phyloP scores from a whole-genome alignment of 2,888 invertebrate species.

The Pristionchus maxplancki region DNA sequence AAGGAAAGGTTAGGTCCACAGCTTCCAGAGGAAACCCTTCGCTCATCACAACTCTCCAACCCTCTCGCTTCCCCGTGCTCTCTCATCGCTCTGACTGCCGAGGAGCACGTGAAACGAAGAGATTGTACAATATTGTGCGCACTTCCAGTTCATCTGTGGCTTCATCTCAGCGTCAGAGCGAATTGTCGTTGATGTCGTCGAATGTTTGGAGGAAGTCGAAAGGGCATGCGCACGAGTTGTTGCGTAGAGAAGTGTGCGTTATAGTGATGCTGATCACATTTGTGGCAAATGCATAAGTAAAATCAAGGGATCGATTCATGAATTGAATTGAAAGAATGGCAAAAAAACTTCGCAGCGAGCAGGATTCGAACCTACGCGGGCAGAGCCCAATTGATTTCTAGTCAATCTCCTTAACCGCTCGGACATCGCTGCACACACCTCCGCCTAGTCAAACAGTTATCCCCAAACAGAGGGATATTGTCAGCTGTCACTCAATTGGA shows the following conservation, averaged over 20 bases:
- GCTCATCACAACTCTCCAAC: not conserved
- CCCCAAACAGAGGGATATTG: too few relatives aligned
- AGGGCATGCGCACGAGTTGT: too few relatives aligned
- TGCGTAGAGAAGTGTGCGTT: too few relatives aligned
- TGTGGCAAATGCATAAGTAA: too few relatives aligned
- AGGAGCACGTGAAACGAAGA: not conserved
- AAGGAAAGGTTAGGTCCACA: not conserved
- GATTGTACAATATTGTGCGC: not conserved
- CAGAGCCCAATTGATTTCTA: constrained; percentile 77
- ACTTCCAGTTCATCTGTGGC: not conserved
- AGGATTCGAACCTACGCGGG: constrained; percentile 77
- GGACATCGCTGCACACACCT: too few relatives aligned
- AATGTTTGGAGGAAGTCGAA: too few relatives aligned
- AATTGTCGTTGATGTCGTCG: not conserved
- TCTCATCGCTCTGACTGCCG: too few relatives aligned
- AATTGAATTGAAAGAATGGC: too few relatives aligned
- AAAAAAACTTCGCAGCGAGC: constrained; percentile 61
- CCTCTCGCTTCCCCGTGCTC: too few relatives aligned
- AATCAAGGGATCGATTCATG: too few relatives aligned
- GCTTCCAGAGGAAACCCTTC: not conserved
- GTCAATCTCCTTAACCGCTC: constrained; percentile 77
- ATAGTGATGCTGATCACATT: too few relatives aligned
- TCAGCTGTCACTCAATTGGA: too few relatives aligned
- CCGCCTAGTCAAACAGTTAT: constrained; percentile 16
- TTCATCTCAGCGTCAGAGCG: not conserved